Conservation (phyloP, 1,140 invertebrate genomes). For the Centruroides sculpturatus region DNA sequence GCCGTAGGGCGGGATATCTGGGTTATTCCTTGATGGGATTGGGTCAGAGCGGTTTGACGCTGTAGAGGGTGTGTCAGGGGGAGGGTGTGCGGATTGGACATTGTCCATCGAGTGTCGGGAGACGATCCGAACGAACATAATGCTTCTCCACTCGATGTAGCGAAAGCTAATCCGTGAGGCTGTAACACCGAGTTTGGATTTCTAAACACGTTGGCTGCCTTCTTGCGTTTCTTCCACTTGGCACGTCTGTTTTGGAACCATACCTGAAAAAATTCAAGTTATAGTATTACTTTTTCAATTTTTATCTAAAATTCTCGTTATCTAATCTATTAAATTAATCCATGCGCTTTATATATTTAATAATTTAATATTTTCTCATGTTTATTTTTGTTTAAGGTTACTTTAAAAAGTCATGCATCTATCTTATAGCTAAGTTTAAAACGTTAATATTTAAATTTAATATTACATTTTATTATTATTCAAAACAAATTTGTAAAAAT, state of each 20-base stretch:
- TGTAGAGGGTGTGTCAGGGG: slow-evolving; percentile 4
- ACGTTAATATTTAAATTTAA: no score
- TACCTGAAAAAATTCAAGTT: slow-evolving; percentile 1
- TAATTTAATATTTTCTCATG: no score
- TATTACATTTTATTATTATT: no score
- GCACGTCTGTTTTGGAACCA: slow-evolving; percentile 40
- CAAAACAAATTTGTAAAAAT: no score
- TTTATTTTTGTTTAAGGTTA: no score
- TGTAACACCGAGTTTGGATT: slow-evolving; percentile 76
- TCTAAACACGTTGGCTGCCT: slow-evolving; percentile 69
- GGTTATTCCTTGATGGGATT: slow-evolving; percentile 1
- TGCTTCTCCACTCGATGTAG: slow-evolving; percentile 60
- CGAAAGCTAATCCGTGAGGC: slow-evolving; percentile 82
- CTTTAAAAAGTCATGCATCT: no score
- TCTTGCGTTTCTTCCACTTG: slow-evolving; percentile 87
- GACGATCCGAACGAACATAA: slow-evolving; percentile 53
- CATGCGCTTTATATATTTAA: no score
- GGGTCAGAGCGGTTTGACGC: slow-evolving; percentile 9
- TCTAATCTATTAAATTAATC: no score
- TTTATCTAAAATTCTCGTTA: no score
- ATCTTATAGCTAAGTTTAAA: no score
- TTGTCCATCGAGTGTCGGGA: slow-evolving; percentile 49
- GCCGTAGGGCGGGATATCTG: background rate
- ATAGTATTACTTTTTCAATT: no score
- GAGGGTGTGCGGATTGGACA: background rate